Evolutionary conservation across 2,113 vertebrate genomes (phyloP).

Genomic region (Dicerorhinus sumatrensis): DNA sequence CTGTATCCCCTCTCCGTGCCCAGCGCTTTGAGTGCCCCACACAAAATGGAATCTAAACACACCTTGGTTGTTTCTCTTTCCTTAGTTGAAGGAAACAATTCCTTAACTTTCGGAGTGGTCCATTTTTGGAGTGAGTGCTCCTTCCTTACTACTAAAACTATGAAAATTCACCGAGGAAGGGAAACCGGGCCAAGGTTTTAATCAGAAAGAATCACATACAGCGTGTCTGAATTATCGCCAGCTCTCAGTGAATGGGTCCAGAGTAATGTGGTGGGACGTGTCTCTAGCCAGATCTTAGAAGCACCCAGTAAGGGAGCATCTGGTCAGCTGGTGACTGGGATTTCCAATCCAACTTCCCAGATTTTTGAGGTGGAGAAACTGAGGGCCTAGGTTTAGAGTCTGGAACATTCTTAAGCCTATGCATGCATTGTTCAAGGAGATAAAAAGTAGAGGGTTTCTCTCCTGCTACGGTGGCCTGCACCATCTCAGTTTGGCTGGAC

Average conservation of each 20-base stretch:
- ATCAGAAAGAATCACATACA: conserved; percentile 28
- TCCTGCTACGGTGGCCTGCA: background rate
- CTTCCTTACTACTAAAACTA: background rate
- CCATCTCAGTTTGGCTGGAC: background rate
- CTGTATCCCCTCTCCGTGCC: background rate
- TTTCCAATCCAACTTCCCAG: background rate
- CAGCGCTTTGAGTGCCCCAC: background rate
- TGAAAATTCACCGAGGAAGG: background rate
- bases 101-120: background rate
- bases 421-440: background rate
- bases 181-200: background rate
- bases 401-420: conserved; percentile 16
- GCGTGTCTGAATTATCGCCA: background rate
- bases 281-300: background rate
- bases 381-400: background rate
- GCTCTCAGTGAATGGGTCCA: background rate
- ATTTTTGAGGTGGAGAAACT: conserved; percentile 32
- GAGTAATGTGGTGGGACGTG: background rate
- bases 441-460: background rate
- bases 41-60: background rate
- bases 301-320: background rate
- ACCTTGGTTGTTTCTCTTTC: background rate
- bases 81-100: background rate
- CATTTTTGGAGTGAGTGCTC: background rate
- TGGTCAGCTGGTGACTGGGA: background rate